phyloP scores from a whole-genome alignment of 2,888 invertebrate genomes.

The Spilosoma lubricipeda region DNA sequence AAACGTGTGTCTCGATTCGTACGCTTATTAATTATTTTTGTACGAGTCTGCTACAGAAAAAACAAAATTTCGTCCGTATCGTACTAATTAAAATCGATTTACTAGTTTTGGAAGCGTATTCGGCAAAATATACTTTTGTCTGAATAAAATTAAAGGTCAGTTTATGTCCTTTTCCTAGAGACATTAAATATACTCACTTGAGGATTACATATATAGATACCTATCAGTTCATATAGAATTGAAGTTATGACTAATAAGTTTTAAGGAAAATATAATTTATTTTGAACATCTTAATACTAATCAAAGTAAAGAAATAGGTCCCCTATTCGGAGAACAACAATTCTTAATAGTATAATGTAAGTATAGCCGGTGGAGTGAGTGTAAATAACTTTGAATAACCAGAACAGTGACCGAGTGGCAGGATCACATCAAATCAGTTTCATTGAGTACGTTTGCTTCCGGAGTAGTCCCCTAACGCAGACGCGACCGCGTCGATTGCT shows the following conservation, averaged over 20 bases:
- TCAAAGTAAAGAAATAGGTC: not conserved
- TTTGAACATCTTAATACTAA: not conserved
- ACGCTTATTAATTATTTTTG: no score
- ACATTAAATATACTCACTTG: no score
- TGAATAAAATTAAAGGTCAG: no score
- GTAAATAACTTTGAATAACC: slow-evolving; percentile 62
- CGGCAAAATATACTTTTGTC: no score
- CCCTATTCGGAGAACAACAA: not conserved
- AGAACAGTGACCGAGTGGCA: slow-evolving; percentile 83
- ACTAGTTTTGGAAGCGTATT: no score
- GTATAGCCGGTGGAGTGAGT: slow-evolving; percentile 23
- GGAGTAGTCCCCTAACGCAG: slow-evolving; percentile 78
- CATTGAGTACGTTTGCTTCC: slow-evolving; percentile 80
- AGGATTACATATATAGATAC: not conserved
- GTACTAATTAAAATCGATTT: no score
- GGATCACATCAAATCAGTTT: slow-evolving; percentile 77
- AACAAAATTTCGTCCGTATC: no score
- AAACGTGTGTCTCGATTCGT: no score
- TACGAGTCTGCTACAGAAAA: no score
- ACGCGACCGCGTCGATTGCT: slow-evolving; percentile 57
- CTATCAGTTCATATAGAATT: not conserved
- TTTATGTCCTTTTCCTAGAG: no score
- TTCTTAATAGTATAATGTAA: slow-evolving; percentile 1
- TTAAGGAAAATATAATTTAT: not conserved
- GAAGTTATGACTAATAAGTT: not conserved